These are phyloP conservation scores for Alloplasta piceator DNA, from an alignment of 2,888 invertebrate species.

Conservation along the genomic window DNA sequence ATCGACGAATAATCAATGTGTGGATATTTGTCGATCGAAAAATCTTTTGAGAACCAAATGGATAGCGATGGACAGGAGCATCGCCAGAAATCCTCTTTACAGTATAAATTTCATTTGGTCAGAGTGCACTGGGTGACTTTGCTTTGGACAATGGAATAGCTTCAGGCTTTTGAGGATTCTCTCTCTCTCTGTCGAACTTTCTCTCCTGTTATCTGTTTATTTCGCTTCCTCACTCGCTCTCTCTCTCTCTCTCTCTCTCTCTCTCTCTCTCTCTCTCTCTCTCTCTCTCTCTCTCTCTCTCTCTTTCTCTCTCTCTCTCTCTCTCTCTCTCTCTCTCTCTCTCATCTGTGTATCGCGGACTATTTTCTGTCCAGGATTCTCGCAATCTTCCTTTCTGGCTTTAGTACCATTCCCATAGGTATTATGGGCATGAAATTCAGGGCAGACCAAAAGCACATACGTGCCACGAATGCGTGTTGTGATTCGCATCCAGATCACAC, in stretches of 20 bases:
- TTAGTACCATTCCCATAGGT: conserved; percentile 5
- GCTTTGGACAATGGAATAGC: conserved; percentile 53
- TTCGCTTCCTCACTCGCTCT: not conserved
- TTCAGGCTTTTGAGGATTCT: conserved; percentile 34
- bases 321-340: conserved; percentile 4
- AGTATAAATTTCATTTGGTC: conserved; percentile 61
- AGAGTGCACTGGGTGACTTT: conserved; percentile 56
- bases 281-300: conserved; percentile 5
- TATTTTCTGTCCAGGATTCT: conserved; percentile 18
- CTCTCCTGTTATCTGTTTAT: not conserved
- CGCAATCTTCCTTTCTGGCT: not conserved
- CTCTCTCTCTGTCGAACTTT: not conserved
- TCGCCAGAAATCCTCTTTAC: conserved; percentile 44
- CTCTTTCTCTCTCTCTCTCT: conserved; percentile 12
- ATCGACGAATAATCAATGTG: conserved; percentile 49
- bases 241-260: conserved; percentile 3
- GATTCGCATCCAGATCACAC: conserved; percentile 35
- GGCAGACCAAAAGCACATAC: conserved; percentile 9
- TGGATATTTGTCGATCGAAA: conserved; percentile 47
- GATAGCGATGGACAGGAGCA: not conserved
- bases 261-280: not conserved
- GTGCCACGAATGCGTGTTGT: conserved; percentile 34
- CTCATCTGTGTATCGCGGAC: not conserved
- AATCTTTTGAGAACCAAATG: conserved; percentile 47
- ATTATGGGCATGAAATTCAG: conserved; percentile 3